Base-by-base conservation (phyloP, 2,888 invertebrate genomes). In the Rhamphomyia laevipes region DNA sequence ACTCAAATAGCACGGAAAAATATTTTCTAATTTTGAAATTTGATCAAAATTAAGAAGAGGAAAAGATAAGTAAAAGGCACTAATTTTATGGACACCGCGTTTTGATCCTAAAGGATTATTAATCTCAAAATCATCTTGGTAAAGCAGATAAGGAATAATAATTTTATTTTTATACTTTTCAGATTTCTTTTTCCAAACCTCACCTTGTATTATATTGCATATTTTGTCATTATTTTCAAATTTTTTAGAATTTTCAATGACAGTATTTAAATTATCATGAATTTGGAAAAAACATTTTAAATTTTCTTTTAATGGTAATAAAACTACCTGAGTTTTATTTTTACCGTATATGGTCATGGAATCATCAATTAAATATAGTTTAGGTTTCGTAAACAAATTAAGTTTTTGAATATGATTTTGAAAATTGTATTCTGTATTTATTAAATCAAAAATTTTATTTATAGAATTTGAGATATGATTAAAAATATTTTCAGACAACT, bases 61-160 rank as follows among this genome's bases (percentile, higher is more conserved):
- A 27, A 27, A 27, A 4, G 23, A 27, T 27, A 27, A 6, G 13
- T 48, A 35, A 6, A 31, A 9, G 6, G n/a, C 21, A 16, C 43
- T 33, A 11, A 48, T 27, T 9, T 21, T 43, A 12, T 41, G 35
- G 47, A 42, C n/a, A n/a, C n/a, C n/a, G n/a, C 1, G n/a, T n/a
- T n/a, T n/a, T n/a, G n/a, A 42, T 2, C 45, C 52, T 13, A 52
- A 13, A 3, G 46, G 46, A 33, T 50, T 52, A 48, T 52, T 46
- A 16, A 50, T 43, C 12, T 38, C 41, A 46, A 52, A 52, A 33
- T 52, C 52, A 31, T 52, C 52, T 31, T 30, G 15, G 15, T 52
- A 49, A 17, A 49, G 13, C 43, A 42, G 18, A n/a, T 33, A 49
- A 17, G 49, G 52, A 33, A 49, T 30, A n/a, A 37, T 12, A 40